Conservation (phyloP, 2,797 vertebrate genomes). For the Delichon dasypus region DNA sequence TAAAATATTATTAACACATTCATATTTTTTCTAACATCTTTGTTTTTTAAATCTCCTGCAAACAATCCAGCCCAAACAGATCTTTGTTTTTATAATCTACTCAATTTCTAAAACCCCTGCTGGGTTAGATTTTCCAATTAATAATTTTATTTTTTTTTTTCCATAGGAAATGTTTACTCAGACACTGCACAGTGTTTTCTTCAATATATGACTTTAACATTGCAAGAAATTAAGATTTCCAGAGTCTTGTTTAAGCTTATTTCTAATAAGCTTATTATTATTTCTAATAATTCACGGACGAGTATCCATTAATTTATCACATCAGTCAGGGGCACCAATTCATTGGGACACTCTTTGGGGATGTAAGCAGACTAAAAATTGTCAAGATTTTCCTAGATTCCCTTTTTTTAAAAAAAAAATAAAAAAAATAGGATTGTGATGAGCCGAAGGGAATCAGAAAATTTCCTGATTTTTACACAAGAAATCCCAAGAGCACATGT, state of each 20-base stretch:
- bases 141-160: background rate
- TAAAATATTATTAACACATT: background rate
- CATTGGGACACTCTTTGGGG: background rate
- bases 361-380: background rate
- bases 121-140: conserved; percentile 24
- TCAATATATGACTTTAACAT: background rate
- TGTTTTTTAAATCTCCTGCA: conserved; percentile 36
- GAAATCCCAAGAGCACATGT: background rate
- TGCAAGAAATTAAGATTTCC: background rate
- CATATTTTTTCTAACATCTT: background rate
- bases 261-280: too few species aligned
- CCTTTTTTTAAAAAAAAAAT: too few species aligned
- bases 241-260: background rate
- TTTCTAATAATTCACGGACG: background rate
- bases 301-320: background rate
- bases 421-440: background rate
- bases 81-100: conserved; percentile 32
- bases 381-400: background rate
- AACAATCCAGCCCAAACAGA: conserved; percentile 39
- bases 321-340: background rate
- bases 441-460: background rate
- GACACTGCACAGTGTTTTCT: background rate
- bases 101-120: background rate
- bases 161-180: background rate
- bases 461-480: background rate